phyloP scores from a whole-genome alignment of 2,113 vertebrate genomes.

The Nansenia antarctica region DNA sequence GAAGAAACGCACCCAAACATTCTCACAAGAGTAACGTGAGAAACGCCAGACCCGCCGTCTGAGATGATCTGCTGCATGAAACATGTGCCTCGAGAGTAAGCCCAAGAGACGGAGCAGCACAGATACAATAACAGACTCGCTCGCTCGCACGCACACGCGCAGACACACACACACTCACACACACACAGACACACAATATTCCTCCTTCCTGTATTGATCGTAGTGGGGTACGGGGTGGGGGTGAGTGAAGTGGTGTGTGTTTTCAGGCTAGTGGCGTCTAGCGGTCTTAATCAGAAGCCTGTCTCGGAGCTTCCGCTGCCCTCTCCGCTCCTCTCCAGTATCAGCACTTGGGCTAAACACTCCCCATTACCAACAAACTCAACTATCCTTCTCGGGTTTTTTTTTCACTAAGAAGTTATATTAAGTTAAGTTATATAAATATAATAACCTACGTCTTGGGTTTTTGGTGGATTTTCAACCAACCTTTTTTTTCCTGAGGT shows the following conservation, averaged over 20 bases:
- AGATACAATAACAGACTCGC: neutral
- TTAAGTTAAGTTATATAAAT: no score
- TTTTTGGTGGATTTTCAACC: no score
- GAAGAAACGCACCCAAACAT: neutral
- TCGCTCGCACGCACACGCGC: neutral
- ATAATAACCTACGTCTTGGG: no score
- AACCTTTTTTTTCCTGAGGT: no score
- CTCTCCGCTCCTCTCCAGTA: neutral
- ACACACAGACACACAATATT: no score
- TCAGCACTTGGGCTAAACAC: no score
- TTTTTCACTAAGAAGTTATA: no score
- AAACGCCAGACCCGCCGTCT: neutral
- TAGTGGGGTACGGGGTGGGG: neutral
- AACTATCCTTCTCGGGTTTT: no score
- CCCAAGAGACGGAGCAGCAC: neutral
- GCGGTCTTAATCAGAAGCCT: conserved; percentile 10
- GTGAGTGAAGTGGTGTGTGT: neutral
- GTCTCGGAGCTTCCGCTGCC: neutral
- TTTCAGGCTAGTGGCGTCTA: conserved; percentile 4
- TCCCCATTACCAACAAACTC: no score
- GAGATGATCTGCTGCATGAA: neutral
- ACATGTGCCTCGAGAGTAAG: neutral
- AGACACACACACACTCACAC: neutral
- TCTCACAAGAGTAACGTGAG: neutral
- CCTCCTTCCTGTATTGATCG: neutral